Evolutionary conservation across 2,888 invertebrate species (phyloP), one percentile per base, ranked within the genome.

Genomic region (Chrysolina americana): DNA sequence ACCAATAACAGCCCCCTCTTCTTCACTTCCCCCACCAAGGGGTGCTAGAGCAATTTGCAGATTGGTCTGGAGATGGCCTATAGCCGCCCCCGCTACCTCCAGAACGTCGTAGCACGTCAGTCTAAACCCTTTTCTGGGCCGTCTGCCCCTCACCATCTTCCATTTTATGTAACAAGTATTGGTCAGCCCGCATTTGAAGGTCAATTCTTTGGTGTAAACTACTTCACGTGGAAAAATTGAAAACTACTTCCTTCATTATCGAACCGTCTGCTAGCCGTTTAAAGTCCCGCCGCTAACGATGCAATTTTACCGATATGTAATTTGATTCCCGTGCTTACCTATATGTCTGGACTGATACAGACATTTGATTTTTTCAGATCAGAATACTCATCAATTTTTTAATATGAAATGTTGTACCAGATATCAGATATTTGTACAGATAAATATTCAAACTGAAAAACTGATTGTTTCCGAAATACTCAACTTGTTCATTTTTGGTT

Each of bases 1-100:
- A 84, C 86, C 84, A 85, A 84, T 85, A 81, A 83, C 81, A 81
- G 81, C 84, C 85, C 85, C 84, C 84, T 81, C 84, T 83, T 83
- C 82, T 74, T 62, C 74, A 76, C 76, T 73, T 77, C 80, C 85
- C 86, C 86, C 86, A 85, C 85, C 84, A 81, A 83, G 85, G 86
- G 86, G 85, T 85, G 85, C 82, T 83, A 80, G 81, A 79, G 78
- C 79, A 81, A 84, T 84, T 83, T 84, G 82, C 82, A 84, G 83
- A 85, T 85, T 84, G 83, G 83, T 84, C 82, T 84, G 82, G 82
- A 84, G 83, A 85, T 85, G 84, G 83, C 82, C 81, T 80, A 79
- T 82, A 81, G 82, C 79, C 84, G 84, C 85, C 86, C 85, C 83
- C 84, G 81, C 79, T 76, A 79, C 76, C 76, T 70, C 70, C 71